Evolutionary conservation across 2,113 vertebrate species (phyloP), one percentile per base, ranked within the genome.

Genomic region (Cryptotis parvus): DNA sequence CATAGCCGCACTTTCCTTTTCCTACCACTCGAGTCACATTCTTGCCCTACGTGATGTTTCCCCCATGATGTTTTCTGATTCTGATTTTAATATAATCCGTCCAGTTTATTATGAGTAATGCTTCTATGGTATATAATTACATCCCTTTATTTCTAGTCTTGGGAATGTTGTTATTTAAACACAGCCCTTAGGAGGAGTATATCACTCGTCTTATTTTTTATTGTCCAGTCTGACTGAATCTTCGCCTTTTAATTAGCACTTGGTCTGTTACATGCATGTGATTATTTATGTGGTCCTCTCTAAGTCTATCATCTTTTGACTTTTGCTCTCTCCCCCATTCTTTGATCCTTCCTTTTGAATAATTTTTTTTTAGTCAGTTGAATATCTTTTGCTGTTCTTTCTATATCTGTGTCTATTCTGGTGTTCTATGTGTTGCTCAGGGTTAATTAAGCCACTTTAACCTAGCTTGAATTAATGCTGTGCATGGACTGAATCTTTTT

Each of bases 201-300:
- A 22, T 68, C 55, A 74, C 74, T 85, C 7, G 9, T 14, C 4
- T 58, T 11, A 37, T 35, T 58, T 80, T 74, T 27, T 90, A n/a
- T n/a, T 65, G 33, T 29, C 2, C 29, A 66, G 41, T 37, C 26
- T 55, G 75, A 74, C 6, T 66, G 55, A 49, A 49, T 58, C 37
- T 90, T 79, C 35, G 24, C 16, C 31, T 93, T 84, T 89, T 85
- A 84, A 61, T 75, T 58, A 66, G 68, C 74, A 74, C n/a, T 55
- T 78, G 58, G 14, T 2, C 8, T 22, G 73, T 73, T 85, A n/a
- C 4, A 78, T 73, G 77, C 77, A 80, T 90, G 1, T 16, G 55
- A 35, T 78, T 52, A 58, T 35, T 55, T 15, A 31, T 65, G 84
- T 65, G 31, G 33, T 75, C 73, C 84, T 7, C 6, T 24, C 73